Evolutionary conservation across 1,140 invertebrate genomes (phyloP).

Genomic region (Euwallacea fornicatus): DNA sequence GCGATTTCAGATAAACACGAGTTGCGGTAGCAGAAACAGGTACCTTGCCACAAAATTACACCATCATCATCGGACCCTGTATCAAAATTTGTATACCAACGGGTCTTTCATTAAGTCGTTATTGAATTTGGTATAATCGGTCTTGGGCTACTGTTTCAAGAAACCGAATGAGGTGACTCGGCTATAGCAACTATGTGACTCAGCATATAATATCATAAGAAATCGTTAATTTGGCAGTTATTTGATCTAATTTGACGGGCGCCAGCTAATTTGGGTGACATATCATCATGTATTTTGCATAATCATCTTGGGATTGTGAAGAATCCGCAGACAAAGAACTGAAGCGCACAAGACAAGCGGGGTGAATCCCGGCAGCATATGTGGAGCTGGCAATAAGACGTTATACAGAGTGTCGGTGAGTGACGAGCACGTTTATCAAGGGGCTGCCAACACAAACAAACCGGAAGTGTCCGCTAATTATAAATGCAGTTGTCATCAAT

Average conservation of each 20-base stretch:
- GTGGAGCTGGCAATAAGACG: slow-evolving; percentile 48
- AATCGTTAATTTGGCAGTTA: slow-evolving; percentile 21
- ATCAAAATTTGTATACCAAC: slow-evolving; percentile 27
- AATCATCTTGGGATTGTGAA: background rate
- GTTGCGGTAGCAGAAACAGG: slow-evolving; percentile 25
- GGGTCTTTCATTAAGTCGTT: slow-evolving; percentile 31
- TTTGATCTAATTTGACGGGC: slow-evolving; percentile 30
- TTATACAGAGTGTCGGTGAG: slow-evolving; percentile 41
- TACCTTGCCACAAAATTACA: slow-evolving; percentile 32
- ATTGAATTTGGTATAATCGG: slow-evolving; percentile 25
- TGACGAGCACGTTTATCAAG: slow-evolving; percentile 49
- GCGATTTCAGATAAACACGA: slow-evolving; percentile 29
- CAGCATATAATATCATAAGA: slow-evolving; percentile 10
- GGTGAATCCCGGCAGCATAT: background rate
- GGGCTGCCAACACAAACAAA: slow-evolving; percentile 52
- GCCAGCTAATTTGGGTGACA: slow-evolving; percentile 1
- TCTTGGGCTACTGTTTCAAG: slow-evolving; percentile 11
- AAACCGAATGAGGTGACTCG: too few species aligned
- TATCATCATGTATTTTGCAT: background rate
- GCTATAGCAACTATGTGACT: slow-evolving; percentile 18
- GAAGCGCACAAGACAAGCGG: too few species aligned
- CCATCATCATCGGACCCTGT: slow-evolving; percentile 23
- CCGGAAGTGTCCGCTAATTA: slow-evolving; percentile 55
- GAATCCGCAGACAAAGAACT: background rate
- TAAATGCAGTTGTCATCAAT: slow-evolving; percentile 53